Base-by-base conservation (phyloP, 2,113 vertebrate species). In the Camelus bactrianus region DNA sequence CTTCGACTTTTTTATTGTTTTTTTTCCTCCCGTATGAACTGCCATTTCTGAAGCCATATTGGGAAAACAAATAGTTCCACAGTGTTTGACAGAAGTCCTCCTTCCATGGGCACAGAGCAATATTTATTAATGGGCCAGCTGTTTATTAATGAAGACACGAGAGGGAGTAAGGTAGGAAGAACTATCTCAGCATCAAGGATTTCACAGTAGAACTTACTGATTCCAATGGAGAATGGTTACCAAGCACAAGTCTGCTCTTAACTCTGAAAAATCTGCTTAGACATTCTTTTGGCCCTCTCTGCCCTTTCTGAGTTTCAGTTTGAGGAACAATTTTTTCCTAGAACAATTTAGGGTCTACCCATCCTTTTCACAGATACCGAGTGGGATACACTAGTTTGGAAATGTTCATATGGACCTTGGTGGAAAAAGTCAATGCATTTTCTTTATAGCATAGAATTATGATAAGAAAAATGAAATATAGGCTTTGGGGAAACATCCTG, bases 381-480 rank as follows among this genome's bases (percentile, higher is more conserved):
- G 2, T 52, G 42, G 32, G 14, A n/a, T 46, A 14, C 26, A 46
- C 4, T 30, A n/a, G 46, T 58, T 20, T 60, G 15, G 28, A 28
- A 64, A 83, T 58, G 5, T 50, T 19, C 15, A 15, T 1, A 19
- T n/a, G 42, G 13, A 77, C 6, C 35, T 75, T 48, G 15, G 11
- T 76, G 30, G 50, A 80, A 89, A 90, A 58, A 67, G 12, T 85
- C 19, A 84, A 30, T 75, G 24, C 6, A 64, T 69, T 75, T 95
- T 80, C 64, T 69, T 80, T 80, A 93, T 10, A 69, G 9, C 20
- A 56, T 26, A 24, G 69, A 93, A 67, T 35, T 69, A 92, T 58
- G 17, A 60, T 56, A 81, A 77, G 35, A 93, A 95, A 89, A 88
- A 76, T 28, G 30, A 96, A 79, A 92, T 60, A 95, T 0, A 13